These are phyloP conservation scores for Glandiceps talaboti DNA, from an alignment of 53 echinoderm and acorn worm species.

Conservation along the genomic window DNA sequence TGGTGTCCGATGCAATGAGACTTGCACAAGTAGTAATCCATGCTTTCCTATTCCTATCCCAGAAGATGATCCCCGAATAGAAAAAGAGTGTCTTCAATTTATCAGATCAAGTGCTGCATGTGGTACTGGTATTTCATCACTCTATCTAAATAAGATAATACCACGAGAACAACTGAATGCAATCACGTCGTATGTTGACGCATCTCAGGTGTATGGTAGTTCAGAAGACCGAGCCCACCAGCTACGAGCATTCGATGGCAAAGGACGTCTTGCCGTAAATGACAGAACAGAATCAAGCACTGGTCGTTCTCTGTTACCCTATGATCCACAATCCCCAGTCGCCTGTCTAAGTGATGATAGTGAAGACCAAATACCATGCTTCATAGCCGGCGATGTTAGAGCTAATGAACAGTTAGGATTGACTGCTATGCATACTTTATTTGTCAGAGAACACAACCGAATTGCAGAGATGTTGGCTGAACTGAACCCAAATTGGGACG, in stretches of 20 bases:
- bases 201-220: neutral
- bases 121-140: neutral
- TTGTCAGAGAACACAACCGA: slow-evolving; percentile 40
- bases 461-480: slow-evolving; percentile 20
- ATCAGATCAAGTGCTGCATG: neutral
- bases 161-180: neutral
- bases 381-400: slow-evolving; percentile 38
- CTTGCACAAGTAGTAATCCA: neutral
- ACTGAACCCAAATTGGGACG: slow-evolving; percentile 35
- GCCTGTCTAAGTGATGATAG: slow-evolving; percentile 70
- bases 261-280: slow-evolving; percentile 60
- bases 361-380: slow-evolving; percentile 82
- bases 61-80: neutral
- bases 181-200: neutral
- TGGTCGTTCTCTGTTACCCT: slow-evolving; percentile 53
- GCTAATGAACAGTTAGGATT: slow-evolving; percentile 33
- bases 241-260: slow-evolving; percentile 12
- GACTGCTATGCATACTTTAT: slow-evolving; percentile 43
- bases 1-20: neutral
- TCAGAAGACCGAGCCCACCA: neutral
- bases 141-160: neutral
- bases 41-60: neutral
- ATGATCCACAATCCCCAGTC: slow-evolving; percentile 64
- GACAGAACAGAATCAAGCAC: slow-evolving; percentile 17
- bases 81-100: neutral